Evolutionary conservation across 2,797 vertebrate genomes (phyloP).

Genomic region (Gadopsis bispinosus): DNA sequence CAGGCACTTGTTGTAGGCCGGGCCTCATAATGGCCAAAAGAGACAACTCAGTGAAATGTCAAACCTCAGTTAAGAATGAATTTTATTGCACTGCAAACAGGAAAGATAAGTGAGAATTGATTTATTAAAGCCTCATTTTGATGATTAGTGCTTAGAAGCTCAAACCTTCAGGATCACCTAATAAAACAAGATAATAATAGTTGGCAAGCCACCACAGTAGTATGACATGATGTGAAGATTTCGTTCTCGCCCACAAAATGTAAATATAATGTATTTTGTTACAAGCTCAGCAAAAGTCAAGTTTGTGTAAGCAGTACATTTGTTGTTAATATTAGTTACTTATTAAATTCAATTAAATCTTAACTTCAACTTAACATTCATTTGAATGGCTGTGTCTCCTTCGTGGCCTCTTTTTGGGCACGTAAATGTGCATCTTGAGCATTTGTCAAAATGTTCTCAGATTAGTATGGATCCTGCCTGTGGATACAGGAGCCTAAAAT

Average conservation of each 20-base stretch:
- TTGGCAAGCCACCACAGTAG: background rate
- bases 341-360: too few species aligned
- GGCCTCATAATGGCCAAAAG: constrained; percentile 4
- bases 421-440: background rate
- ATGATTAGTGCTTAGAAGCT: background rate
- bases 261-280: background rate
- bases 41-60: constrained; percentile 22
- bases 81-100: background rate
- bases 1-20: background rate
- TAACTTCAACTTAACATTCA: too few species aligned
- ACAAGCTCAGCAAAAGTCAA: background rate
- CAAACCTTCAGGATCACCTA: background rate
- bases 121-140: background rate
- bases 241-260: background rate
- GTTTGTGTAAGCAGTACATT: background rate
- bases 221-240: background rate
- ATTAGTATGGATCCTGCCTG: background rate
- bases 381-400: background rate
- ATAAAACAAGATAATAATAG: background rate
- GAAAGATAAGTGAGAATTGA: background rate
- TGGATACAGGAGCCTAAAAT: background rate
- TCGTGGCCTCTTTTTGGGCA: background rate
- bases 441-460: background rate
- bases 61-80: constrained; percentile 4
- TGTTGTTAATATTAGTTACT: background rate